Evolutionary conservation across 2,888 invertebrate species (phyloP).

Genomic region (Scaptomyza polygonia): DNA sequence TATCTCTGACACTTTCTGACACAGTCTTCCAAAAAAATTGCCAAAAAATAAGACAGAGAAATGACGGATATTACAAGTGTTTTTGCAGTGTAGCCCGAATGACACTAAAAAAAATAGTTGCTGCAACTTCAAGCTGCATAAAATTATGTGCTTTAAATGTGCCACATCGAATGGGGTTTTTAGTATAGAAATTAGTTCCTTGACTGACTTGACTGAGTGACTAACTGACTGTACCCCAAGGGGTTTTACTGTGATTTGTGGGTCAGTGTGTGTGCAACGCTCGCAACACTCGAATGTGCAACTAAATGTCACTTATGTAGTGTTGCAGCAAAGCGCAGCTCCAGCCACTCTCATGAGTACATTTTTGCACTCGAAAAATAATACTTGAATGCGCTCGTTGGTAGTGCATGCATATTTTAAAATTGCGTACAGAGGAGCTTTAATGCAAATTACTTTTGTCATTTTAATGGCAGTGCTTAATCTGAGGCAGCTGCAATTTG

Average conservation of each 20-base stretch:
- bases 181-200: constrained; percentile 55
- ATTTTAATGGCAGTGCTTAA: constrained; percentile 65
- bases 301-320: constrained; percentile 53
- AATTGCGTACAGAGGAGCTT: constrained; percentile 55
- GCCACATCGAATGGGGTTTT: constrained; percentile 58
- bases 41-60: constrained; percentile 21
- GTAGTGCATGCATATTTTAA: constrained; percentile 60
- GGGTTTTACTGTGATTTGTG: constrained; percentile 44
- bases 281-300: constrained; percentile 37
- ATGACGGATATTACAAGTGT: constrained; percentile 36
- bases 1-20: constrained; percentile 72
- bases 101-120: constrained; percentile 12
- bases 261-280: constrained; percentile 31
- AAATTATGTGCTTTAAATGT: constrained; percentile 52
- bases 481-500: constrained; percentile 22
- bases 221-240: constrained; percentile 23
- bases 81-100: constrained; percentile 24
- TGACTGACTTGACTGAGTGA: constrained; percentile 6
- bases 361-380: too few relatives aligned
- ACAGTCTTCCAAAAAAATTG: constrained; percentile 59
- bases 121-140: constrained; percentile 15
- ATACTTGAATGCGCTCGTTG: neutral
- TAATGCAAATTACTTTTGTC: constrained; percentile 73
- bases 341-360: neutral
- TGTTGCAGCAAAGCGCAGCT: neutral